Base-by-base conservation (phyloP, 2,888 invertebrate genomes). In the Acrocyrtus sp. region DNA sequence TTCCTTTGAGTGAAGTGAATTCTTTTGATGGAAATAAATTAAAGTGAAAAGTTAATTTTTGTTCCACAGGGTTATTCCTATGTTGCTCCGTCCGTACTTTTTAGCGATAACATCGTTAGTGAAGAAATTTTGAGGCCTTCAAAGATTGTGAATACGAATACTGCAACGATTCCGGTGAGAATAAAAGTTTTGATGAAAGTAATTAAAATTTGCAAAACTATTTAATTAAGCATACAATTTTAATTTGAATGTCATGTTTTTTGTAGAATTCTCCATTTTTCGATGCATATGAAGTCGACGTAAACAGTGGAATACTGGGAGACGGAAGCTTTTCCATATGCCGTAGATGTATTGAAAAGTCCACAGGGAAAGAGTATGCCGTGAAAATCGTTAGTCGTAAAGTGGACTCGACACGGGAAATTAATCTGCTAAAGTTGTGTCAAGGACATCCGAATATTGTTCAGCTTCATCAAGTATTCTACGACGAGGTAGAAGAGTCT, bases 241-340 rank as follows among this genome's bases (percentile, higher is more conserved):
- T n/a, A n/a, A n/a, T n/a, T n/a, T n/a, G n/a, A n/a, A n/a, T n/a
- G n/a, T 67, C 19, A 3, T 63, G 65, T 75, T 79, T 57, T 43
- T 83, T 84, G 51, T 86, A 91, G 90, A 91, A 92, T 82, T 95
- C 95, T 0, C 88, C 90, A 21, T 96, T 96, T 86, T 95, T 95
- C 86, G 89, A 92, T 83, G 88, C 90, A 66, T 96, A 95, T 85
- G 91, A 91, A 68, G 85, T 96, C 6, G 90, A 92, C 82, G 84
- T 90, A 27, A 88, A 85, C 65, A 83, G 84, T 27, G 88, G 89
- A 0, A 88, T 91, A 17, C 85, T 96, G 0, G 96, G 96, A 0
- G 94, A 95, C 82, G 96, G 96, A 0, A 92, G 94, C 10, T 96
- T 92, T 84, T 94, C 95, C 0, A 90, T 95, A 0, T 95, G 95